Percentiles rank a stretch among this genome's conserved stretches.
Evolutionary conservation across 2,113 vertebrate genomes (phyloP).

Genomic region (Otus sunia): DNA sequence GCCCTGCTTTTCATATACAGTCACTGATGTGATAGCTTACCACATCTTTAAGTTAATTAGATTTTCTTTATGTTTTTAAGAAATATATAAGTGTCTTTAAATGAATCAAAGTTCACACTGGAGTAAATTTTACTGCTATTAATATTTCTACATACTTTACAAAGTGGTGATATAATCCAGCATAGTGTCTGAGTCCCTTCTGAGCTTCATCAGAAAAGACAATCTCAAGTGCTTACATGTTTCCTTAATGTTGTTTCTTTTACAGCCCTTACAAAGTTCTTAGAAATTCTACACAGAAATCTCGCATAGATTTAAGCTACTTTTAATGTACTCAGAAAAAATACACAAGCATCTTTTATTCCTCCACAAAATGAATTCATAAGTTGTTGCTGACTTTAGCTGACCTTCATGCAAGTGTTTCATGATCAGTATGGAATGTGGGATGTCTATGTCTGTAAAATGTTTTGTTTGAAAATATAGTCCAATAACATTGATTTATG

Average conservation of each 20-base stretch:
- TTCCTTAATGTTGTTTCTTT: slow-evolving; percentile 24
- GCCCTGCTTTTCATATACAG: neutral
- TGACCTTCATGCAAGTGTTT: slow-evolving; percentile 67
- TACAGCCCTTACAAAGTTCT: neutral
- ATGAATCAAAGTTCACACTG: neutral
- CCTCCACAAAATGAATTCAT: slow-evolving; percentile 49
- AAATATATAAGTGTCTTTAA: neutral
- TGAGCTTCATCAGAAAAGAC: slow-evolving; percentile 36
- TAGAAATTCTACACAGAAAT: slow-evolving; percentile 20
- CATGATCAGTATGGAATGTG: slow-evolving; percentile 58
- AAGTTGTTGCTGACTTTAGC: slow-evolving; percentile 64
- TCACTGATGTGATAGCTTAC: neutral
- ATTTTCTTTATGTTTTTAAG: neutral
- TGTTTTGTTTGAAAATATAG: slow-evolving; percentile 75
- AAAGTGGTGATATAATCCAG: neutral
- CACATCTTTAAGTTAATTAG: neutral
- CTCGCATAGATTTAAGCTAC: slow-evolving; percentile 9
- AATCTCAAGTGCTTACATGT: neutral
- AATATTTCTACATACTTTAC: neutral
- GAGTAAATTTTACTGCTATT: neutral
- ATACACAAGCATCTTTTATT: slow-evolving; percentile 2
- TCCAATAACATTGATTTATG: slow-evolving; percentile 76
- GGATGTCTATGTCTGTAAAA: slow-evolving; percentile 62
- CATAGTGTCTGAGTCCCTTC: neutral
- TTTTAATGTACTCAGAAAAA: slow-evolving; percentile 22